These are phyloP conservation scores for Apantesis nais DNA, from an alignment of 2,888 invertebrate genomes.

Conservation along the genomic window DNA sequence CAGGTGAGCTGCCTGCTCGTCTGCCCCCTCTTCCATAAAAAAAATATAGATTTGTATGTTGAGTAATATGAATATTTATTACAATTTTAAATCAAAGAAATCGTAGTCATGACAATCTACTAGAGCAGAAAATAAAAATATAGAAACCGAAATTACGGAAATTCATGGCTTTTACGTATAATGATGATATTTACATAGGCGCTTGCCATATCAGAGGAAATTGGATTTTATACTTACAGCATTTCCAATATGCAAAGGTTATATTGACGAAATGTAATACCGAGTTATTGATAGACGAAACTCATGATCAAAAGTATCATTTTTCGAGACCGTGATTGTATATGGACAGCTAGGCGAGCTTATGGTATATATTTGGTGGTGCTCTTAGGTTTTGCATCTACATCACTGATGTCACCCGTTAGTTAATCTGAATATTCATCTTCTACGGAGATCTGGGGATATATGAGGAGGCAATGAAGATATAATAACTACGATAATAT, in stretches of 20 bases:
- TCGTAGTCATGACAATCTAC: too few relatives aligned
- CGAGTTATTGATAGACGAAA: not conserved
- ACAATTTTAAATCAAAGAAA: too few relatives aligned
- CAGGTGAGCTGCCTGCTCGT: too few relatives aligned
- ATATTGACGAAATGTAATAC: not conserved
- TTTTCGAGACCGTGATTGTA: not conserved
- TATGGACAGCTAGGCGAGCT: not conserved
- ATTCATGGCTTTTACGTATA: not conserved
- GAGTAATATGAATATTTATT: too few relatives aligned
- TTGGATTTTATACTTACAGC: constrained; percentile 26
- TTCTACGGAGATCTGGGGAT: too few relatives aligned
- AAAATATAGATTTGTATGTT: too few relatives aligned
- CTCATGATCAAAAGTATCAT: not conserved
- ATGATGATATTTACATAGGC: not conserved
- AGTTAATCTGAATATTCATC: too few relatives aligned
- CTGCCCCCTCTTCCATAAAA: too few relatives aligned
- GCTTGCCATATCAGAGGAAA: constrained; percentile 29
- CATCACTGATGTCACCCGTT: too few relatives aligned
- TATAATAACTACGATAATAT: too few relatives aligned
- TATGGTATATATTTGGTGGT: not conserved
- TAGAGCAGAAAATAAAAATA: too few relatives aligned
- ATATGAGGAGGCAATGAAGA: too few relatives aligned
- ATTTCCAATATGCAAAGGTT: not conserved
- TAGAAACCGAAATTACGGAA: not conserved
- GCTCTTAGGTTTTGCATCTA: not conserved